Percentiles rank a stretch among this genome's conserved stretches.
phyloP scores from a whole-genome alignment of 1,140 invertebrate species.

The Probaryconus sp. region DNA sequence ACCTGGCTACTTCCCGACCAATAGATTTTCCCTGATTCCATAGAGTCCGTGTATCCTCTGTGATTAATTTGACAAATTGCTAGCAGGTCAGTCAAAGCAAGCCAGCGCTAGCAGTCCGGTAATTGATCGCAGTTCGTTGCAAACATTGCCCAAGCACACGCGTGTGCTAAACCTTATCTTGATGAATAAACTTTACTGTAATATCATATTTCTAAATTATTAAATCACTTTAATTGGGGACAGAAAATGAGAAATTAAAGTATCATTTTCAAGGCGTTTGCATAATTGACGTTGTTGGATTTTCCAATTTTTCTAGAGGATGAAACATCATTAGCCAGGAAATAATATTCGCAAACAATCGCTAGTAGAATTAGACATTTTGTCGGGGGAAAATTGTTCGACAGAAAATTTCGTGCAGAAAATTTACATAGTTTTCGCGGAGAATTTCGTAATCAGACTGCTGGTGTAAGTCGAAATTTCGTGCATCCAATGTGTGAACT shows the following conservation, averaged over 20 bases:
- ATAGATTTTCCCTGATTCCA: conserved; percentile 59
- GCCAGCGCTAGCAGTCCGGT: conserved; percentile 62
- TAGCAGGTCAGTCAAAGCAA: conserved; percentile 51
- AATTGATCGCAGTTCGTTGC: conserved; percentile 63
- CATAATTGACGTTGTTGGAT: too few relatives aligned
- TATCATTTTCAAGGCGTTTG: too few relatives aligned
- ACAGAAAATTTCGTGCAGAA: conserved; percentile 15
- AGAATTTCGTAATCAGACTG: conserved; percentile 36
- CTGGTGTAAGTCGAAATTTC: conserved; percentile 12
- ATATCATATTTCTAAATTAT: conserved; percentile 19
- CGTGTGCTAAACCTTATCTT: neutral
- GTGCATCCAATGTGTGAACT: conserved; percentile 1
- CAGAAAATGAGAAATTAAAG: too few relatives aligned
- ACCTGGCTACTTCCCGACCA: conserved; percentile 71
- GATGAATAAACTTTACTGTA: neutral
- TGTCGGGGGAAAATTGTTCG: too few relatives aligned
- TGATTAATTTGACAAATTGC: conserved; percentile 72
- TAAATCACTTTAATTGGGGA: conserved; percentile 27
- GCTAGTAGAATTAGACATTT: too few relatives aligned
- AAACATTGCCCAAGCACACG: conserved; percentile 1
- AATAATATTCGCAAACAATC: too few relatives aligned
- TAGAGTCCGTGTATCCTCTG: conserved; percentile 63
- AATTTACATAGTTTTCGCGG: neutral
- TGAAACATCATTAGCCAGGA: too few relatives aligned
- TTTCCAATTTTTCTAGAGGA: too few relatives aligned